Evolutionary conservation across 2,113 vertebrate genomes (phyloP), one percentile per base, ranked within the genome.

Genomic region (Corythornis madagascariensis): DNA sequence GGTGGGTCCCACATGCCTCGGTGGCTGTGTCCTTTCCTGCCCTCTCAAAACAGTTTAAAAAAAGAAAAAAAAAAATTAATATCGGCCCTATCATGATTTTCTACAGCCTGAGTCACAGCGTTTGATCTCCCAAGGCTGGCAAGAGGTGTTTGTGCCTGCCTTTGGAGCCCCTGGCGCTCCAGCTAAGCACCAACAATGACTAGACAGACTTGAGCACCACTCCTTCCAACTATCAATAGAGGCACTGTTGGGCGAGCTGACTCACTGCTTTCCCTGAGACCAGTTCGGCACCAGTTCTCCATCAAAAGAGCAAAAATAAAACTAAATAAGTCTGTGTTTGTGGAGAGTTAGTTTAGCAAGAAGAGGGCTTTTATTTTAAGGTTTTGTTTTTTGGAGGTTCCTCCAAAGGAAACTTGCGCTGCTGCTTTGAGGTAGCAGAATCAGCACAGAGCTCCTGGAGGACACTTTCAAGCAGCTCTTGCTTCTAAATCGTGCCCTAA

Each of bases 161-260:
- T 74, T 73, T 3, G 2, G 92, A 95, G 93, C 88, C 94, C 94
- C 90, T 1, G 69, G 94, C 40, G 0, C 94, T 88, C 74, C 86
- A 89, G 86, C 91, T 89, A 87, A 94, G 94, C 91, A 90, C 92
- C 94, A 95, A 91, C 96, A 95, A 91, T 90, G 92, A 94, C 92
- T 89, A 94, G 96, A 93, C 93, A 95, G 86, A 91, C 69, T 61
- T 75, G 18, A 92, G 79, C 2, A 72, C 92, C 90, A 83, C 96
- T 96, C 94, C 96, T 94, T 66, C 84, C 69, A 89, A 80, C 86
- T 87, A 93, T 96, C 95, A 96, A 96, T 96, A 92, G 92, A 94
- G 84, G 79, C 94, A 93, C 94, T 96, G 94, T 91, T 95, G 94
- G 89, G 74, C 4, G 26, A 84, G 89, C 92, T 96, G 95, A 95